These are phyloP conservation scores for Diaperis boleti DNA, from an alignment of 2,888 invertebrate genomes.

Conservation along the genomic window DNA sequence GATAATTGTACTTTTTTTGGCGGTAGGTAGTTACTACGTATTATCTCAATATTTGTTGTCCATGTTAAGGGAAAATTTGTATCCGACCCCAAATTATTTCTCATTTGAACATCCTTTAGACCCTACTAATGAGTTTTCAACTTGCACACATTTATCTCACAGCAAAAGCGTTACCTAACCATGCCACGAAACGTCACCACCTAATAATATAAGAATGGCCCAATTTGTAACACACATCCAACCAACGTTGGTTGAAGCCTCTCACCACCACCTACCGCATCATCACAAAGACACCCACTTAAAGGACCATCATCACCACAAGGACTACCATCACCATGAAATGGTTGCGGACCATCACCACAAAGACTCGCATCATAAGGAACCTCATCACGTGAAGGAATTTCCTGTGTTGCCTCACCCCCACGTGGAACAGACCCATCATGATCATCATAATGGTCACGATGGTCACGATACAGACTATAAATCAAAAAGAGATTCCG, in stretches of 20 bases:
- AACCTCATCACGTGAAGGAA: conserved; percentile 51
- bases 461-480: conserved; percentile 44
- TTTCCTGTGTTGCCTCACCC: conserved; percentile 61
- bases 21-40: no score
- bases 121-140: no score
- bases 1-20: no score
- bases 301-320: conserved; percentile 48
- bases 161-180: conserved; percentile 16
- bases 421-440: conserved; percentile 50
- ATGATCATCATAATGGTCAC: conserved; percentile 49
- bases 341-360: conserved; percentile 46
- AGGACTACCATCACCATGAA: conserved; percentile 43
- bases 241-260: conserved; percentile 71
- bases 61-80: no score
- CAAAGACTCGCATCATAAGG: conserved; percentile 41
- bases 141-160: not conserved
- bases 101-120: no score
- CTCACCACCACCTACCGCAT: conserved; percentile 69
- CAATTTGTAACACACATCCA: conserved; percentile 73
- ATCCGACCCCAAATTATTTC: no score
- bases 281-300: conserved; percentile 42
- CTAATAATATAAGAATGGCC: conserved; percentile 67
- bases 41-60: no score
- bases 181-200: not conserved
- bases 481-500: conserved; percentile 55